Base-by-base conservation (phyloP, 2,797 vertebrate genomes). In the Mormyrops boulengeri region DNA sequence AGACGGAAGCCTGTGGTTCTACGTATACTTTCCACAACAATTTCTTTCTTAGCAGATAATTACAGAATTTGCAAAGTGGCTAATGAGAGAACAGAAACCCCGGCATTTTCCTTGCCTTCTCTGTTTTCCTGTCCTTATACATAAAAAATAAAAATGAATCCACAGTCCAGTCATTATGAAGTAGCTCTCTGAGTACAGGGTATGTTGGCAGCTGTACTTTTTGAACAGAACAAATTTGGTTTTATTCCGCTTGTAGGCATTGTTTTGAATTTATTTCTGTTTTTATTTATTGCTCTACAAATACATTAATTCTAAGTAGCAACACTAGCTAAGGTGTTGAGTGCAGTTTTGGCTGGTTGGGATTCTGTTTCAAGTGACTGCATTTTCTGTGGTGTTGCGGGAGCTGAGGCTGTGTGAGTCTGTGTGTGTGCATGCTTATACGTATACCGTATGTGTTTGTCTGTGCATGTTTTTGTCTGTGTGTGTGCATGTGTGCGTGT, bases 341-440 rank as follows among this genome's bases (percentile, higher is more conserved):
- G 38, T 2, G 0, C 73, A 80, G 38, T 80, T 44, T 80, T 19
- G 14, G 2, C 69, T 19, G 38, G 7, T 11, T 0, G 11, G 11
- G 11, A 34, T 19, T n/a, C 26, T 85, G 47, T 52, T 7, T 14
- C 47, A 44, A 26, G 44, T 52, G 82, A 19, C 9, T 84, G 38
- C 2, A 22, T 52, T 85, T 49, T 85, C 82, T 85, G 47, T 22
- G 44, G 34, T 77, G 38, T 2, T 38, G 34, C 2, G 2, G 1
- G 44, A 87, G 62, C 34, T 77, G n/a, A 44, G n/a, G 14, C 57
- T n/a, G 44, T 69, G n/a, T 49, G 57, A 26, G 26, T 30, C 17
- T 89, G 62, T 89, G 84, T 53, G 30, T 69, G 88, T 53, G 38
- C 7, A 38, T 85, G 77, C 62, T 84, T 86, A 55, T 22, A 19